These are phyloP conservation scores for Spilarctia lutea DNA, from an alignment of 2,888 invertebrate genomes.

Conservation along the genomic window DNA sequence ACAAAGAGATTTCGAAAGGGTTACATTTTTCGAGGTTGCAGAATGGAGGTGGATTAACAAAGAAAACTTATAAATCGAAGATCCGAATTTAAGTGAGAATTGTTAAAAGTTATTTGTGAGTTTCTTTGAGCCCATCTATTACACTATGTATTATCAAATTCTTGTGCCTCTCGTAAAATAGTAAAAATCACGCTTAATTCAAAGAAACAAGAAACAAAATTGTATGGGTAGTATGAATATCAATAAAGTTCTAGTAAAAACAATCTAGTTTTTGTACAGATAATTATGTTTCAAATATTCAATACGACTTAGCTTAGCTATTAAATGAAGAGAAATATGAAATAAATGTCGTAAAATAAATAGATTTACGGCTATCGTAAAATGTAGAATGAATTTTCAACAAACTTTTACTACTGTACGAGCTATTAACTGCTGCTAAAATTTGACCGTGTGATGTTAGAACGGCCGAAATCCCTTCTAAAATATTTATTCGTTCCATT, in stretches of 20 bases:
- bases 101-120: neutral
- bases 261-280: neutral
- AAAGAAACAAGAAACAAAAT: too few relatives aligned
- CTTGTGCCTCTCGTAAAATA: too few relatives aligned
- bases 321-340: conserved; percentile 38
- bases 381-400: conserved; percentile 46
- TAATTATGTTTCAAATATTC: conserved; percentile 16
- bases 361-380: conserved; percentile 46
- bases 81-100: neutral
- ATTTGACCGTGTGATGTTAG: conserved; percentile 25
- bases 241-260: neutral
- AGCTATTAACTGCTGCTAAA: conserved; percentile 32
- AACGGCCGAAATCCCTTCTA: conserved; percentile 2
- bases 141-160: too few relatives aligned
- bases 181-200: too few relatives aligned
- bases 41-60: neutral
- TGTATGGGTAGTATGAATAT: neutral
- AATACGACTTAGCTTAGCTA: conserved; percentile 29
- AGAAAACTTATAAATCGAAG: neutral
- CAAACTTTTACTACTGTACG: conserved; percentile 41
- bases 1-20: neutral
- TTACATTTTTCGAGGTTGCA: neutral
- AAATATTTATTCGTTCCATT: neutral
- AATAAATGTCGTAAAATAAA: conserved; percentile 49
- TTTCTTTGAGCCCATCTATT: neutral